Conservation (phyloP, 2,113 vertebrate species). For the Callorhinus ursinus region DNA sequence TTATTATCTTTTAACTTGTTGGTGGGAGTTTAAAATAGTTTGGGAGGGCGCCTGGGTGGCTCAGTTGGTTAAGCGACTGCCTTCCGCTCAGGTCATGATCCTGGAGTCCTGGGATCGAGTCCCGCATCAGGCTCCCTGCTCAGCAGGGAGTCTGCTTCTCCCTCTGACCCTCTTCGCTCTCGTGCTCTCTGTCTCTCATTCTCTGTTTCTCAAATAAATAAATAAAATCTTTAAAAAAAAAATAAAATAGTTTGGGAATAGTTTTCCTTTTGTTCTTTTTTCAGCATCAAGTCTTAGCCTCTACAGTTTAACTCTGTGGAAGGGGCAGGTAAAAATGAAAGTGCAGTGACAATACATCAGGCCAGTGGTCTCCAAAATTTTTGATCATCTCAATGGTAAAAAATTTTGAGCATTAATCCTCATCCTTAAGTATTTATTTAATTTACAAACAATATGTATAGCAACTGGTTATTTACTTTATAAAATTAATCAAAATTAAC, state of each 20-base stretch:
- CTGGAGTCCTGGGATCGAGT: too few species aligned
- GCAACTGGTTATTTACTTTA: constrained; percentile 15
- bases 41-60: too few species aligned
- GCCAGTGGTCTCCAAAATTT: constrained; percentile 17
- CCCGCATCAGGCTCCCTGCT: too few species aligned
- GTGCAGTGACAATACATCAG: not conserved
- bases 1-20: not conserved
- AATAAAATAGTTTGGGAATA: constrained; percentile 49
- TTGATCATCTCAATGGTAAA: not conserved
- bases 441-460: constrained; percentile 1
- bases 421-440: constrained; percentile 27
- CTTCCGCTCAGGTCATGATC: too few species aligned
- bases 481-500: not conserved
- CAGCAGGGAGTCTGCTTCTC: too few species aligned
- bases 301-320: not conserved
- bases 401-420: constrained; percentile 1
- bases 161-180: too few species aligned
- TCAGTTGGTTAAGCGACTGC: too few species aligned
- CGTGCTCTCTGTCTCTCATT: too few species aligned
- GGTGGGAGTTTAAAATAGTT: constrained; percentile 47
- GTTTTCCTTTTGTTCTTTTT: not conserved
- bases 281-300: not conserved
- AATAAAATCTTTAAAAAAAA: too few species aligned
- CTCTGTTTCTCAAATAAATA: too few species aligned
- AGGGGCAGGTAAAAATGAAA: constrained; percentile 10